phyloP scores from a whole-genome alignment of 2,888 invertebrate genomes.

The Prostheceraeus crozeri region DNA sequence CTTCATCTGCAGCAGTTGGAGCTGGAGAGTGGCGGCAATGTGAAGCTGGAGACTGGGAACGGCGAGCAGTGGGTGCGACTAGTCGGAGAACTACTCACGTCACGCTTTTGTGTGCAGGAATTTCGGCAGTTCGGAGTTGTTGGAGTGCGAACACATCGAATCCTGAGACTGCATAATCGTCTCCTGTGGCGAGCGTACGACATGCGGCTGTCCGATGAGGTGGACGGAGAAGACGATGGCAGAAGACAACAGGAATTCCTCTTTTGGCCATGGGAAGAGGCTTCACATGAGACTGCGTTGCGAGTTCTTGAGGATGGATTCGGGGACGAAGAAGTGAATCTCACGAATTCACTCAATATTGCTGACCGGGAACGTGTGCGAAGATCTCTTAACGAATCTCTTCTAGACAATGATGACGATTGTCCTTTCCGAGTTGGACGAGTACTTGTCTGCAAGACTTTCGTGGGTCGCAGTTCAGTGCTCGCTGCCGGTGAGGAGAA shows the following conservation, averaged over 20 bases:
- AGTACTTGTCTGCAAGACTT: slow-evolving; percentile 33
- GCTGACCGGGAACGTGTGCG: slow-evolving; percentile 50
- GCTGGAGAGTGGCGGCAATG: slow-evolving; percentile 56
- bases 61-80: slow-evolving; percentile 54
- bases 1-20: slow-evolving; percentile 49
- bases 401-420: slow-evolving; percentile 43
- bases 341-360: slow-evolving; percentile 53
- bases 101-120: slow-evolving; percentile 55
- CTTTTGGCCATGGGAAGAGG: slow-evolving; percentile 52
- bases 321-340: slow-evolving; percentile 46
- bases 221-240: slow-evolving; percentile 4
- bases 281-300: slow-evolving; percentile 47
- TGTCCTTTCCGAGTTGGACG: slow-evolving; percentile 53
- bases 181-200: slow-evolving; percentile 51
- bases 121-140: slow-evolving; percentile 48
- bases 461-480: slow-evolving; percentile 17
- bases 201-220: slow-evolving; percentile 43
- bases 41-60: slow-evolving; percentile 54
- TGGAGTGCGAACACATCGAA: slow-evolving; percentile 51
- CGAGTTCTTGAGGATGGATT: slow-evolving; percentile 54
- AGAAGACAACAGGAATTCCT: slow-evolving; percentile 50
- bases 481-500: not conserved
- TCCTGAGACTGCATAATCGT: slow-evolving; percentile 53
- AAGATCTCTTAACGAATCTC: slow-evolving; percentile 22
- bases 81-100: slow-evolving; percentile 54